These are phyloP conservation scores for Asbolus verrucosus DNA, from an alignment of 1,140 invertebrate species.

Conservation along the genomic window DNA sequence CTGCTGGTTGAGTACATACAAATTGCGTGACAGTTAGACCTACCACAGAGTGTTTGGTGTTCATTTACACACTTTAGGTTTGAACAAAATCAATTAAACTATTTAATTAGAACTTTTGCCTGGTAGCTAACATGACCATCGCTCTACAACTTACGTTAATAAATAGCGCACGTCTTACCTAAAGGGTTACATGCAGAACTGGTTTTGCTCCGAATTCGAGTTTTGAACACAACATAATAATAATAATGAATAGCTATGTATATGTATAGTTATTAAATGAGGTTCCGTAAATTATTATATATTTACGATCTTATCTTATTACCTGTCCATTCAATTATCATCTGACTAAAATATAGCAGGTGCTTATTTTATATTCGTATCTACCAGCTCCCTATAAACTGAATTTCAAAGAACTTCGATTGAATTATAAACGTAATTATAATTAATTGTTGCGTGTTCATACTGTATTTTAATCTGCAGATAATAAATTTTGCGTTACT, in stretches of 20 bases:
- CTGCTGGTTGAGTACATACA: too few species aligned
- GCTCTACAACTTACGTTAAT: not conserved
- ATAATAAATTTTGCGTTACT: not conserved
- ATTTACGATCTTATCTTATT: constrained; percentile 35
- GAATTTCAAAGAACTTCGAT: constrained; percentile 10
- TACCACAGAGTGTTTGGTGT: not conserved
- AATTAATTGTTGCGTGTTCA: constrained; percentile 1
- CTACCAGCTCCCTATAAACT: not conserved
- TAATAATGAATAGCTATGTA: constrained; percentile 27
- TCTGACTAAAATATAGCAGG: constrained; percentile 32
- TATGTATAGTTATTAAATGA: constrained; percentile 26
- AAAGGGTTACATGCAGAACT: not conserved
- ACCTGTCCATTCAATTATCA: constrained; percentile 35
- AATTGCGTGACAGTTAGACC: too few species aligned
- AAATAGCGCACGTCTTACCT: constrained; percentile 23
- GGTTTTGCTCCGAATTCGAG: constrained; percentile 22
- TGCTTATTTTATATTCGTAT: constrained; percentile 23
- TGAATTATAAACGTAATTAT: constrained; percentile 5
- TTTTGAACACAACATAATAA: constrained; percentile 24
- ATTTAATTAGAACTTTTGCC: constrained; percentile 10
- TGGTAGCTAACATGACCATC: not conserved
- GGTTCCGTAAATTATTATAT: constrained; percentile 35
- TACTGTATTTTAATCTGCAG: not conserved
- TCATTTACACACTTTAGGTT: constrained; percentile 9
- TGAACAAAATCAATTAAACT: constrained; percentile 6